Evolutionary conservation across 2,888 invertebrate species (phyloP), one percentile per base, ranked within the genome.

Genomic region (Drosophila stalkeri): DNA sequence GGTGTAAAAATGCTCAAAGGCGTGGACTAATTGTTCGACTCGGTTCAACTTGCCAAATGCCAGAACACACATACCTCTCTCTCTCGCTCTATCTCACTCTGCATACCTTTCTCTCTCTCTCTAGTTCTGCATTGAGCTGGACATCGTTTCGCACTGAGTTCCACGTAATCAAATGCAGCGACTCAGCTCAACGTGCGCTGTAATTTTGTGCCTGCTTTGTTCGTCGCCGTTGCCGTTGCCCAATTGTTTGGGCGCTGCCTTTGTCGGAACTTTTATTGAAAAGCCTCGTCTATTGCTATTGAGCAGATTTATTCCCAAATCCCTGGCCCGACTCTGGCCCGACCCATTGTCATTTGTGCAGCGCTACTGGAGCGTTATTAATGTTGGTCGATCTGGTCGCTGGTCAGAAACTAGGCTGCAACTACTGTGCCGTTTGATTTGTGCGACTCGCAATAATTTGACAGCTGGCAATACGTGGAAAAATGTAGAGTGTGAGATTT

Each of bases 11-110:
- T 76, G 79, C 71, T 77, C 79, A 69, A 76, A 84, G 91, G 91
- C 91, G 91, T 91, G 82, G 71, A 84, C 90, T 91, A 92, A 92
- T 92, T 91, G 90, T 86, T 80, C 72, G 71, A 71, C 75, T 66
- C 61, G 52, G 39, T 46, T 31, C 61, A 57, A 76, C 49, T 72
- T 71, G 73, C 72, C 73, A 66, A 62, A 56, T 69, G 55, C 59
- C 51, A 66, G 64, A 27, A 41, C 41, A 55, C 41, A 41, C 55
- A 41, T 18, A 12, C 6, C 35, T 20, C 20, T 16, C 35, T 14
- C 52, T 35, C 39, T 39, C 37, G 1, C 37, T 5, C 16, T 16
- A n/a, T 20, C 14, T 1, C 35, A 14, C 20, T 8, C 35, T 3
- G 14, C 9, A 35, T 41, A 27, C 12, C 55, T 6, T 39, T 39